Base-by-base conservation (phyloP, 2,113 vertebrate genomes). In the Paraplagusia blochii region DNA sequence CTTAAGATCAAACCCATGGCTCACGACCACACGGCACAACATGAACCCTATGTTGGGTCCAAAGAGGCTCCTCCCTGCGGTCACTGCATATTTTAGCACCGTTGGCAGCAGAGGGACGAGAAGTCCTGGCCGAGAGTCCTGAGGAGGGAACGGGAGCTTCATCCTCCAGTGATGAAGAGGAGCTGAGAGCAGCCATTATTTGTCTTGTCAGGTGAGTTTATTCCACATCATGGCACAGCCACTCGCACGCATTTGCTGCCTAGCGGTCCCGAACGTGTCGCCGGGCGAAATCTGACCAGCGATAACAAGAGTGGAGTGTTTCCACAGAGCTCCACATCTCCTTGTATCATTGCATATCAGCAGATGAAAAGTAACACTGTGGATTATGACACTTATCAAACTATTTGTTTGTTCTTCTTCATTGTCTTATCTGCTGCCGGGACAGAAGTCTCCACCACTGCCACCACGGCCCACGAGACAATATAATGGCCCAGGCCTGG, bases 151-250 rank as follows among this genome's bases (percentile, higher is more conserved):
- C 48, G 15, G 2, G 16, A 34, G 9, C 77, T 42, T 56, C 58
- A 66, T 29, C 44, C 56, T 33, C 50, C 15, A 34, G 66, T 45
- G 57, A 70, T 74, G 75, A 83, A 63, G 73, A 81, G 3, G 29
- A 63, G 62, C 18, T 50, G 79, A 84, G 56, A 69, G 64, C 69
- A 73, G 63, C 18, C 11, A 11, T 7, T 35, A 63, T 73, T 79
- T 61, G 65, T 67, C 65, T 63, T 64, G 69, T 82, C 65, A 71
- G 72, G 77, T 73, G 59, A 34, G 48, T 48, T 73, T 29, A 5
- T 69, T 56, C 56, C 73, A 79, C 66, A 53, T 60, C 58, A 36
- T 55, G 44, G 44, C 45, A 67, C 44, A 18, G 1, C 4, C 8
- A 49, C 40, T 59, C 77, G 58, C 56, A 70, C 58, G 56, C 58